Conservation (phyloP, 2,888 invertebrate species). For the Aplocera efformata region DNA sequence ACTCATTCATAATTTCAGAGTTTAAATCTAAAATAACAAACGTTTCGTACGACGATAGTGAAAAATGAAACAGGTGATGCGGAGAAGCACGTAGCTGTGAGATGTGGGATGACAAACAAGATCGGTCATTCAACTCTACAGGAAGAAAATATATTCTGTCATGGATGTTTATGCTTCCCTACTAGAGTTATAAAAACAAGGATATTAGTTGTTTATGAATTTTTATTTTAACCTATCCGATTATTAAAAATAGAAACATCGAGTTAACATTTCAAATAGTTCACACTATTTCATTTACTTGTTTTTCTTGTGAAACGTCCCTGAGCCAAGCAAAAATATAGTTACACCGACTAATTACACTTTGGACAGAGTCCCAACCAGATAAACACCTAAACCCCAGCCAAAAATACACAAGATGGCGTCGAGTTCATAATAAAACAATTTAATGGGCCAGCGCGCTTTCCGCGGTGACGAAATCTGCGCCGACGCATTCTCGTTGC, state of each 20-base stretch:
- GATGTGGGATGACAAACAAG: conserved; percentile 62
- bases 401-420: conserved; percentile 80
- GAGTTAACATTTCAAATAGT: conserved; percentile 3
- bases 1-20: conserved; percentile 64
- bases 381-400: conserved; percentile 78
- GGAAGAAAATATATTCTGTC: conserved; percentile 35
- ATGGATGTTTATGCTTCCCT: conserved; percentile 16
- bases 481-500: conserved; percentile 74
- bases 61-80: conserved; percentile 70
- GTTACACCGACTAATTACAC: conserved; percentile 73
- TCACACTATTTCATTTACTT: conserved; percentile 20
- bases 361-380: conserved; percentile 77
- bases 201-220: neutral
- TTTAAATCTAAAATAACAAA: conserved; percentile 58
- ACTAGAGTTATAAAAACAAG: conserved; percentile 7
- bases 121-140: conserved; percentile 55
- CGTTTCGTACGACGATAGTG: conserved; percentile 54
- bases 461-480: conserved; percentile 79
- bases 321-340: conserved; percentile 58
- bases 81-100: conserved; percentile 40
- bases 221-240: too few species aligned
- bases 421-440: conserved; percentile 80
- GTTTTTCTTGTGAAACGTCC: conserved; percentile 41
- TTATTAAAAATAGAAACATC: conserved; percentile 8
- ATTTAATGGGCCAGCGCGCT: conserved; percentile 80